These are phyloP conservation scores for Phaetusa simplex DNA, from an alignment of 2,113 vertebrate species.

Conservation along the genomic window DNA sequence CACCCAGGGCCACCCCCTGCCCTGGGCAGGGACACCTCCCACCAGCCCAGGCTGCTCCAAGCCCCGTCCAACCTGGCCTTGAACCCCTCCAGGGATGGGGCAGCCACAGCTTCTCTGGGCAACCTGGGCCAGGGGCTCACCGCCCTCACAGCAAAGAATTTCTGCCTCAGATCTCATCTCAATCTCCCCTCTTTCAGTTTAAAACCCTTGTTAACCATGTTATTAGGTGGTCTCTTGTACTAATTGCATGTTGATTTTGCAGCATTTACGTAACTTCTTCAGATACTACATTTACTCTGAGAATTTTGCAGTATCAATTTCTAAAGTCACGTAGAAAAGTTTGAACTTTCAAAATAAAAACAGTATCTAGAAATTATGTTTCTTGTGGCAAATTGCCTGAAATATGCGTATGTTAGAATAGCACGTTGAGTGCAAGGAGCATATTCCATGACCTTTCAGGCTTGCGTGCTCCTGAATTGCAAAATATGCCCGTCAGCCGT, in stretches of 20 bases:
- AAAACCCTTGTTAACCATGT: background rate
- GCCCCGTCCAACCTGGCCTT: background rate
- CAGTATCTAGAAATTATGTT: background rate
- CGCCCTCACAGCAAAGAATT: rapidly evolving
- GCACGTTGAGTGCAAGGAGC: background rate
- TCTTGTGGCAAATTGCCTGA: background rate
- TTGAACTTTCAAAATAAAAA: background rate
- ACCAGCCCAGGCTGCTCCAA: background rate
- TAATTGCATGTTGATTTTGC: background rate
- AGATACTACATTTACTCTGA: background rate
- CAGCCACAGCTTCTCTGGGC: background rate
- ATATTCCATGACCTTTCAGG: background rate
- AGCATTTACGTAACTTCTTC: background rate
- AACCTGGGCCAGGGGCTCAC: background rate
- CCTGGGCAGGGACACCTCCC: background rate
- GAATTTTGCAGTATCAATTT: background rate
- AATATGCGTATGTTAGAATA: background rate
- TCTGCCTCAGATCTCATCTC: rapidly evolving
- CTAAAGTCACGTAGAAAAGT: background rate
- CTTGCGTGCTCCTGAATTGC: background rate
- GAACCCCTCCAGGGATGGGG: background rate
- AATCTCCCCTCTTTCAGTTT: background rate
- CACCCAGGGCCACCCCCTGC: background rate
- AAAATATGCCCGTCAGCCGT: background rate
- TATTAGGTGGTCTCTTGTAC: background rate